These are phyloP conservation scores for Lophotriccus pileatus DNA, from an alignment of 2,797 vertebrate genomes.

Conservation along the genomic window DNA sequence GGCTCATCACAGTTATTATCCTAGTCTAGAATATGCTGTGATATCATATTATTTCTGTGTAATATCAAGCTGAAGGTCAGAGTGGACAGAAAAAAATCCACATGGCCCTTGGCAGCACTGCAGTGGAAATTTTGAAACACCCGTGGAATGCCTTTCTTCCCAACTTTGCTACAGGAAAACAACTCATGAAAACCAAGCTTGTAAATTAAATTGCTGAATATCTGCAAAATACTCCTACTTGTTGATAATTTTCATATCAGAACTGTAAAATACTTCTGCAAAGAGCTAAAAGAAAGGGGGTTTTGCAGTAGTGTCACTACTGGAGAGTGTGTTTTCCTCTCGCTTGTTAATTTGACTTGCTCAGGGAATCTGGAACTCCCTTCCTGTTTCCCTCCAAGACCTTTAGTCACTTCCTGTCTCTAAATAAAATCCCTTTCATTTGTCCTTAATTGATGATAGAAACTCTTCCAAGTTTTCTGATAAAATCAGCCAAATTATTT, in stretches of 20 bases:
- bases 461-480: conserved; percentile 17
- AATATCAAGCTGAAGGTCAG: neutral
- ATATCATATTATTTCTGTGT: neutral
- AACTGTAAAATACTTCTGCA: neutral
- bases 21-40: neutral
- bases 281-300: neutral
- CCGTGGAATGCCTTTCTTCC: neutral
- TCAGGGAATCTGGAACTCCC: conserved; percentile 38
- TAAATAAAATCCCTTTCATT: conserved; percentile 35
- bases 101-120: neutral
- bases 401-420: conserved; percentile 54
- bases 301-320: neutral
- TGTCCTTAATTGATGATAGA: neutral
- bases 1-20: neutral
- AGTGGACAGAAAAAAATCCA: neutral
- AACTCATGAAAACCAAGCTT: neutral
- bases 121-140: neutral
- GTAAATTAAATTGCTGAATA: neutral
- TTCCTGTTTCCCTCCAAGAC: conserved; percentile 54
- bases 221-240: neutral
- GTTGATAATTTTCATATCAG: neutral
- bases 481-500: neutral
- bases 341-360: neutral
- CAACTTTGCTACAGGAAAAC: neutral
- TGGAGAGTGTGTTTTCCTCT: conserved; percentile 9